Percentiles rank a stretch among this genome's conserved stretches.
Evolutionary conservation across 2,888 invertebrate species (phyloP).

Genomic region (Bombylius major): DNA sequence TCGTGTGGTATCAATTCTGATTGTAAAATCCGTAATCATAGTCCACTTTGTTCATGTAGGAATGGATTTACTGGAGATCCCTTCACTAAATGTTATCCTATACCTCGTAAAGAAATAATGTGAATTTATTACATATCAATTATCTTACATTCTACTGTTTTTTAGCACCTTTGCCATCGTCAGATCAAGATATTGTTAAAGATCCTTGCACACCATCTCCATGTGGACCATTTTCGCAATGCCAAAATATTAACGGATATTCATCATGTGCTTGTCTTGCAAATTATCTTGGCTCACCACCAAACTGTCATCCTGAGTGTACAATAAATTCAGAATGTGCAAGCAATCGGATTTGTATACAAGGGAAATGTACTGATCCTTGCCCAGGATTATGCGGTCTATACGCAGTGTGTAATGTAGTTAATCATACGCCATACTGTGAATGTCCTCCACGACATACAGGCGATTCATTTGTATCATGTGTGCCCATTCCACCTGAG

Average conservation of each 20-base stretch:
- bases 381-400: conserved; percentile 66
- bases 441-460: conserved; percentile 38
- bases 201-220: conserved; percentile 51
- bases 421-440: conserved; percentile 65
- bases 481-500: conserved; percentile 40
- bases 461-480: conserved; percentile 50
- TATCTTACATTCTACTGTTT: neutral
- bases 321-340: conserved; percentile 60
- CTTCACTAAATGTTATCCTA: conserved; percentile 48
- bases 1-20: conserved; percentile 51
- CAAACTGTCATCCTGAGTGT: conserved; percentile 65
- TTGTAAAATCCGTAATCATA: conserved; percentile 62
- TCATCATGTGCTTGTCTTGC: conserved; percentile 58
- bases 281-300: conserved; percentile 59
- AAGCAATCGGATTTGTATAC: conserved; percentile 59
- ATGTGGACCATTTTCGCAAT: conserved; percentile 49
- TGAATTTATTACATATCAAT: neutral
- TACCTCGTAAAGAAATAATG: conserved; percentile 27
- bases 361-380: conserved; percentile 63
- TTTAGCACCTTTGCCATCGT: neutral
- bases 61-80: conserved; percentile 61
- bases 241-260: conserved; percentile 42
- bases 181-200: conserved; percentile 9
- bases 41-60: conserved; percentile 62
- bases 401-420: conserved; percentile 58